A percentile compares a stretch with the other conserved stretches of the same genome.
These are phyloP conservation scores for Geotrypetes seraphini DNA, from an alignment of 2,797 vertebrate genomes.

Conservation along the genomic window DNA sequence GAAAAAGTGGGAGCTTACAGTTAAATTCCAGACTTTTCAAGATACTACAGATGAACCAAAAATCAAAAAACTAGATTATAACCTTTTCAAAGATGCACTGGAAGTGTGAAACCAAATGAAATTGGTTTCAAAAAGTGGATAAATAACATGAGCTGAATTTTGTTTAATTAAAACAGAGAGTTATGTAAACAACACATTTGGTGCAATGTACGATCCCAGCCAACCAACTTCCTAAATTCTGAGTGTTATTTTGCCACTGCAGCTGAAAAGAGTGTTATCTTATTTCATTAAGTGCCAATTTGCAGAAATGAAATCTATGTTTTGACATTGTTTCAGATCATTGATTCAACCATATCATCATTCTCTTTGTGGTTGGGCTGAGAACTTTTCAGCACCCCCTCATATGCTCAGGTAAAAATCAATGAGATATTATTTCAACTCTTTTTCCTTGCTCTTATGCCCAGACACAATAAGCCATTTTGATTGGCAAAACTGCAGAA, in stretches of 20 bases:
- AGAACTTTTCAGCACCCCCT: no score
- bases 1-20: conserved; percentile 14
- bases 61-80: background rate
- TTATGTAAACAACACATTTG: conserved; percentile 40
- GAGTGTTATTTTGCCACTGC: no score
- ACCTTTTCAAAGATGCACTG: background rate
- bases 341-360: no score
- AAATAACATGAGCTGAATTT: conserved; percentile 34
- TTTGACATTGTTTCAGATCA: no score
- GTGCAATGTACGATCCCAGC: no score
- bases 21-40: conserved; percentile 11
- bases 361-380: no score
- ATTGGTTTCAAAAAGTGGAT: conserved; percentile 15
- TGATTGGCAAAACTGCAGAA: conserved; percentile 22
- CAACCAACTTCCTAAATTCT: no score
- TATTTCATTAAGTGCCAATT: no score
- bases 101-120: conserved; percentile 13
- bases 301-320: no score
- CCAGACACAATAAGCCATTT: conserved; percentile 38
- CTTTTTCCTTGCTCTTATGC: conserved; percentile 21
- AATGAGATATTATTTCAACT: conserved; percentile 45
- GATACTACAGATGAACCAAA: background rate
- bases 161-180: conserved; percentile 32
- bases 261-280: no score
- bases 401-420: conserved; percentile 41